phyloP scores from a whole-genome alignment of 1,140 invertebrate species.

The Dendroctonus valens region DNA sequence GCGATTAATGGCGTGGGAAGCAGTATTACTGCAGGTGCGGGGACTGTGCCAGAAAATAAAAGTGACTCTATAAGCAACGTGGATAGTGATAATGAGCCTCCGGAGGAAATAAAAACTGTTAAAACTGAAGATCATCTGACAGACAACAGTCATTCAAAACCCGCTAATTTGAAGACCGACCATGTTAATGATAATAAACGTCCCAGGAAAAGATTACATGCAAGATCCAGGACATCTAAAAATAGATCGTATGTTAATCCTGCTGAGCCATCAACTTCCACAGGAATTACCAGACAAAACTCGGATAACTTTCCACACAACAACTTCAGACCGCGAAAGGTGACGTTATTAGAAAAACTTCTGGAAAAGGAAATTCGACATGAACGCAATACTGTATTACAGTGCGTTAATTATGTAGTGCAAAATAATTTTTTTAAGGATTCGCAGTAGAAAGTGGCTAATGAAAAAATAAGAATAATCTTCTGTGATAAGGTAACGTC shows the following conservation, averaged over 20 bases:
- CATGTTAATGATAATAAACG: no score
- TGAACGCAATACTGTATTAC: slow-evolving; percentile 72
- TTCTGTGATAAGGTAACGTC: no score
- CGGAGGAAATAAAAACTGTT: slow-evolving; percentile 51
- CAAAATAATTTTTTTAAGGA: slow-evolving; percentile 67
- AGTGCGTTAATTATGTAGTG: slow-evolving; percentile 71
- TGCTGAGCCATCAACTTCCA: slow-evolving; percentile 2
- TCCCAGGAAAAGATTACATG: no score
- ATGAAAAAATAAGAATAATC: no score
- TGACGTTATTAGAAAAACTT: slow-evolving; percentile 58
- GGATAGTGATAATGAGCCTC: slow-evolving; percentile 46
- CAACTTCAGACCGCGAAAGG: slow-evolving; percentile 37
- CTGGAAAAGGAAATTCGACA: slow-evolving; percentile 63
- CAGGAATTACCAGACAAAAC: not conserved
- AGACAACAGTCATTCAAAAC: no score
- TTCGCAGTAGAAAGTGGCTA: no score
- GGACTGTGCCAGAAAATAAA: slow-evolving; percentile 15
- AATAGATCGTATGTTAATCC: no score
- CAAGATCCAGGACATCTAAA: no score
- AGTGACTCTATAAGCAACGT: slow-evolving; percentile 6
- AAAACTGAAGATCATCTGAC: slow-evolving; percentile 35
- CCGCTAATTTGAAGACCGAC: no score
- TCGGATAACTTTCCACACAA: slow-evolving; percentile 31
- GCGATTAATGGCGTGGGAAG: not conserved
- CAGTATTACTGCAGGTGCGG: not conserved